These are phyloP conservation scores for Tauraco erythrolophus DNA, from an alignment of 2,113 vertebrate genomes.

Conservation along the genomic window DNA sequence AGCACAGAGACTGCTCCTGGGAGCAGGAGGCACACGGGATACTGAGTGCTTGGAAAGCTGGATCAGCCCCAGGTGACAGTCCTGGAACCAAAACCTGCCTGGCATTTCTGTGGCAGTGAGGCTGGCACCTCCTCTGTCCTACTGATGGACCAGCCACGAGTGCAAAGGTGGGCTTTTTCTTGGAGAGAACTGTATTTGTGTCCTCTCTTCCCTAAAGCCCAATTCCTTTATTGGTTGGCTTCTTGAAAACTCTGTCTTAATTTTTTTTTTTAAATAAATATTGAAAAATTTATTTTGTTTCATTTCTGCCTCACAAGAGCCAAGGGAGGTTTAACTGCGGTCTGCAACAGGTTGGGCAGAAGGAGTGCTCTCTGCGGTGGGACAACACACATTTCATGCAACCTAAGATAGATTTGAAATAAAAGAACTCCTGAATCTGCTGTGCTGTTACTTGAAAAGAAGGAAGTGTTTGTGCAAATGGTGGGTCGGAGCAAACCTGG, in stretches of 20 bases:
- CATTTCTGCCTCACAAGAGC: neutral
- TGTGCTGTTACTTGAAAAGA: neutral
- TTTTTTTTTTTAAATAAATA: too few relatives aligned
- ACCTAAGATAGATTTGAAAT: neutral
- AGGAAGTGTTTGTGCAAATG: neutral
- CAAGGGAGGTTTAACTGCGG: neutral
- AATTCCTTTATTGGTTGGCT: neutral
- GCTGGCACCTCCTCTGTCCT: fast-evolving
- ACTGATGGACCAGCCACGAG: neutral
- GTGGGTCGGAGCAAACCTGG: neutral
- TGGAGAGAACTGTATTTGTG: neutral
- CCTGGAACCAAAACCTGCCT: neutral
- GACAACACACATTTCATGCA: neutral
- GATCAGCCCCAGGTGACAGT: neutral
- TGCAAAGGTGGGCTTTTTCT: neutral
- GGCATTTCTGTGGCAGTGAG: neutral
- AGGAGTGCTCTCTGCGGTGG: neutral
- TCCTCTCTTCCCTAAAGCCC: neutral
- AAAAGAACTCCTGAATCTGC: fast-evolving
- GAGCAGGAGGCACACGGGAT: neutral
- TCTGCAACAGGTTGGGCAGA: neutral
- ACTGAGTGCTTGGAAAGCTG: neutral
- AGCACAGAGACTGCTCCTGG: neutral
- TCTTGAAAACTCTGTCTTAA: neutral
- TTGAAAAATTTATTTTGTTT: neutral